Conservation (phyloP, 2,888 invertebrate species). For the Drosophila affinis region DNA sequence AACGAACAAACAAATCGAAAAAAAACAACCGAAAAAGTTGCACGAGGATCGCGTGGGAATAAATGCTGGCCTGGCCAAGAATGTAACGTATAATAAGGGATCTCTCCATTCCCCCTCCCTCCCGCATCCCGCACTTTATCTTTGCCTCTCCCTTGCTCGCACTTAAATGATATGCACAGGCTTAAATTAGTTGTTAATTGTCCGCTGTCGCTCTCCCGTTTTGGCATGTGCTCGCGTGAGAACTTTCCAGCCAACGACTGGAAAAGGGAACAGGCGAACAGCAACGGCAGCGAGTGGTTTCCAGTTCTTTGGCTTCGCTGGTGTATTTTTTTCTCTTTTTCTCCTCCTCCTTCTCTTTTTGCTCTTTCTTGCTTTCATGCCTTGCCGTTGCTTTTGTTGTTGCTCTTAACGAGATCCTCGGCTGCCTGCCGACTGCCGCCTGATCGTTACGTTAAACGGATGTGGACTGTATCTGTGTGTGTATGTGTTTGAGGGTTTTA, state of each 20-base stretch:
- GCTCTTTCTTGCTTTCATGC: background rate
- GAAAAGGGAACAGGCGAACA: constrained; percentile 60
- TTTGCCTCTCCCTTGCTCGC: background rate
- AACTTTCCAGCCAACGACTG: constrained; percentile 45
- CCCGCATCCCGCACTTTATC: too few relatives aligned
- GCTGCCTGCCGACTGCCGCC: constrained; percentile 16
- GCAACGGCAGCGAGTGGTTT: constrained; percentile 17
- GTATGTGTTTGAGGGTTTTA: constrained; percentile 32
- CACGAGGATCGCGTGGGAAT: constrained; percentile 50
- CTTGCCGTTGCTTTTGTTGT: background rate
- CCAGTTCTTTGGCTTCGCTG: constrained; percentile 18
- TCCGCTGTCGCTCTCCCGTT: constrained; percentile 17
- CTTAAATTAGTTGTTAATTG: constrained; percentile 48
- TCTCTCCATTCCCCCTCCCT: constrained; percentile 2
- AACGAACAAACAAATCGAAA: constrained; percentile 23
- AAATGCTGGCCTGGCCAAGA: constrained; percentile 49
- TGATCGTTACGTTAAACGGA: constrained; percentile 56
- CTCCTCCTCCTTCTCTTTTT: background rate
- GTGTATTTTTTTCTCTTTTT: background rate
- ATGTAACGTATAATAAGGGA: constrained; percentile 51
- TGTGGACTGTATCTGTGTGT: constrained; percentile 22
- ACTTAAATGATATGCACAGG: constrained; percentile 38
- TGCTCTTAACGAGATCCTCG: constrained; percentile 31
- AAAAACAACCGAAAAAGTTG: constrained; percentile 34
- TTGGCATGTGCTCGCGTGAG: constrained; percentile 64